phyloP scores from a whole-genome alignment of 2,113 vertebrate species.

The Megaceryle torquata region DNA sequence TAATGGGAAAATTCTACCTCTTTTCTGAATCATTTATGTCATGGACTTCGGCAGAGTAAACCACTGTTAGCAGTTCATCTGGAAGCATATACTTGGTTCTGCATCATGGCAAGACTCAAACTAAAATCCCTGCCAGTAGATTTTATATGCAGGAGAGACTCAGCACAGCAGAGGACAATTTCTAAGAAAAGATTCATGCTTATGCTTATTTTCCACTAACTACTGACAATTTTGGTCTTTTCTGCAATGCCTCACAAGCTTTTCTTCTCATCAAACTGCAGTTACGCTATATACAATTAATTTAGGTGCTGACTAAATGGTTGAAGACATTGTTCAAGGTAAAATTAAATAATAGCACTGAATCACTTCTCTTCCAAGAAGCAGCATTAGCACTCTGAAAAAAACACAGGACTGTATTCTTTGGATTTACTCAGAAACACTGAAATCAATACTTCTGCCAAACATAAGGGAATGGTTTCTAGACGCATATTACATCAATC shows the following conservation, averaged over 20 bases:
- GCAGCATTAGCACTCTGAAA: background rate
- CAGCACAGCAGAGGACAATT: background rate
- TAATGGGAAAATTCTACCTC: background rate
- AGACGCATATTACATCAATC: background rate
- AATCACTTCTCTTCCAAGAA: background rate
- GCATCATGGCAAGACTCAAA: background rate
- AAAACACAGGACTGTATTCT: background rate
- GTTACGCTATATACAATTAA: background rate
- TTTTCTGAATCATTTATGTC: background rate
- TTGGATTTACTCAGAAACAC: background rate
- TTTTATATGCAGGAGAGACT: background rate
- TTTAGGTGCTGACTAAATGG: background rate
- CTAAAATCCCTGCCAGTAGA: background rate
- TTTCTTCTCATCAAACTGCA: background rate
- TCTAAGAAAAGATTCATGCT: constrained; percentile 26
- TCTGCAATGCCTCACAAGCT: background rate
- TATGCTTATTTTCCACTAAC: constrained; percentile 11
- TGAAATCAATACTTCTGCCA: background rate
- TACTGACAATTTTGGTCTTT: background rate
- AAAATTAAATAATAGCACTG: background rate
- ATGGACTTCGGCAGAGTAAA: background rate
- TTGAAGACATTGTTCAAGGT: background rate
- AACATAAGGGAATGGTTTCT: background rate
- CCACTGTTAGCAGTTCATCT: background rate
- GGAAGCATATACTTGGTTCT: background rate